A percentile compares a stretch with the other conserved stretches of the same genome.
Conservation (phyloP, 30 jellyfish, hydroid and myxozoan species). For the Calvadosia cruxmelitensis region DNA sequence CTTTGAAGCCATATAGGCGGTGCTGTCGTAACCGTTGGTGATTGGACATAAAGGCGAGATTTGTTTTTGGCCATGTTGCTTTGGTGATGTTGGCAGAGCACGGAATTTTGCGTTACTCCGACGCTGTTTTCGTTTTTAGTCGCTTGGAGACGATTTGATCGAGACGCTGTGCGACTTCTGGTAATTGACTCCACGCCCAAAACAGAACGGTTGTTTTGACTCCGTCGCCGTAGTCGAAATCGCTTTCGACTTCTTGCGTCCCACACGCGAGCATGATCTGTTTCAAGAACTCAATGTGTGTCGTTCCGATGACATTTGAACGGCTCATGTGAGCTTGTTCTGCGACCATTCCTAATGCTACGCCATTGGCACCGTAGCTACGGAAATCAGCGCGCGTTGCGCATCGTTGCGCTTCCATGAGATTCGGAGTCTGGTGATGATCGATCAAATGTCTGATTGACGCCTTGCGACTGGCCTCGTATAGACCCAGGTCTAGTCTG, state of each 20-base stretch:
- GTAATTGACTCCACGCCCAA: neutral
- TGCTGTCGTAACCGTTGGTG: too few relatives aligned
- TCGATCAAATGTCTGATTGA: neutral
- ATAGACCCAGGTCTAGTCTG: neutral
- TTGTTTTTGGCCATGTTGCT: too few relatives aligned
- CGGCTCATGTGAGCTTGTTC: neutral
- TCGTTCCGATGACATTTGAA: neutral
- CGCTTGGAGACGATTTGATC: slow-evolving; percentile 1
- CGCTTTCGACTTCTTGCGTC: neutral
- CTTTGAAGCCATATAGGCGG: too few relatives aligned
- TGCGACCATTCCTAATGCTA: neutral
- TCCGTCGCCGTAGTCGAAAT: neutral
- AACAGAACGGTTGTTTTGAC: neutral
- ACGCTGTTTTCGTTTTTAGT: too few relatives aligned
- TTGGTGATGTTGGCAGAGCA: neutral
- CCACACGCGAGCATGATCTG: neutral
- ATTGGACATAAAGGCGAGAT: too few relatives aligned
- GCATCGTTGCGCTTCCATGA: neutral
- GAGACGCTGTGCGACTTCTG: neutral
- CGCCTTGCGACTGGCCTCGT: neutral
- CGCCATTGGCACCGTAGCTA: neutral
- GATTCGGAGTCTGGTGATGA: neutral
- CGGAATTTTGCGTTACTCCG: too few relatives aligned
- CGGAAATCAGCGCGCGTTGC: neutral
- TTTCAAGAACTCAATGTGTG: neutral